phyloP scores from a whole-genome alignment of 2,888 invertebrate genomes.

The Lasioglossum pauxillum region DNA sequence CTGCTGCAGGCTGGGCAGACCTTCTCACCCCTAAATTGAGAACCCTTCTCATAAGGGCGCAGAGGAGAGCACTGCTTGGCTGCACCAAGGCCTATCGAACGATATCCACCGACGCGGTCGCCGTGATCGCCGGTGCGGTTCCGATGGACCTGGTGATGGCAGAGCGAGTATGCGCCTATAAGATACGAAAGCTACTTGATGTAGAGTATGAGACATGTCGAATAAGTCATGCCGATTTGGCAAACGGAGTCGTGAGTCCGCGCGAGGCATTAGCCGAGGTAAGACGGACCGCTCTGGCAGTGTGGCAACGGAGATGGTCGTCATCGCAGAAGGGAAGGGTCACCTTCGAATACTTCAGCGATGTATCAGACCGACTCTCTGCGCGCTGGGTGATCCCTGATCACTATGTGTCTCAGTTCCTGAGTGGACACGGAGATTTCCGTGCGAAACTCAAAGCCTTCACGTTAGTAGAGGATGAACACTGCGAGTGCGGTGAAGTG shows the following conservation, averaged over 20 bases:
- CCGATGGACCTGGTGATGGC: neutral
- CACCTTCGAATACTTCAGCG: no score
- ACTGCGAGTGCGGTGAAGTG: no score
- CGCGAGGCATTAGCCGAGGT: no score
- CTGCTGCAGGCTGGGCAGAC: conserved; percentile 7
- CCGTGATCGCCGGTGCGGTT: no score
- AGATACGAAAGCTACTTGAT: neutral
- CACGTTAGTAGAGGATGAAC: no score
- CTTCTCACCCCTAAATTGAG: rapidly evolving
- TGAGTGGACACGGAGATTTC: no score
- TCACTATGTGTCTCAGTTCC: no score
- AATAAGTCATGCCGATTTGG: neutral
- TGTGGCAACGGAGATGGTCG: no score
- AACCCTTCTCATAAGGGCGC: neutral
- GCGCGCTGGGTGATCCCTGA: neutral
- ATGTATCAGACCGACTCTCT: neutral
- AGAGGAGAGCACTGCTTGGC: neutral
- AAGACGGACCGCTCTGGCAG: no score
- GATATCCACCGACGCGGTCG: neutral
- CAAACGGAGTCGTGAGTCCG: neutral
- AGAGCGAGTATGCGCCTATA: neutral
- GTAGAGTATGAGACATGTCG: neutral
- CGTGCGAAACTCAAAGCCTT: no score
- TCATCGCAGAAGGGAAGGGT: no score
- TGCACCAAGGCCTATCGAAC: neutral